Base-by-base conservation (phyloP, 2,888 invertebrate genomes). In the Apodemia duryi region DNA sequence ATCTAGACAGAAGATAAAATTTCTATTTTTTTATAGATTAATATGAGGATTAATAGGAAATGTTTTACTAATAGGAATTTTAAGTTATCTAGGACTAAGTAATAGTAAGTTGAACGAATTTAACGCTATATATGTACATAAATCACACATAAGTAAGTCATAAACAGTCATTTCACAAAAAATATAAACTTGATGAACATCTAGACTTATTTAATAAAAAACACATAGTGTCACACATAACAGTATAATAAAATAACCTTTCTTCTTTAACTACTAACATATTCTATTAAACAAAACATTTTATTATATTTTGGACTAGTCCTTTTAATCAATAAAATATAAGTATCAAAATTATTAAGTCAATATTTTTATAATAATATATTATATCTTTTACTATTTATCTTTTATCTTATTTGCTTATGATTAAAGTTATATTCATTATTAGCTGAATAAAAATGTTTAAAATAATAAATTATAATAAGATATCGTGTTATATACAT, bases 31-130 rank as follows among this genome's bases (percentile, higher is more conserved):
- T 21, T 21, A 0, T 21, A 21, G 21, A 21, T 21, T 21, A 21
- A 11, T 43, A 43, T 2, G 61, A 61, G 64, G 64, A 64, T 64
- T 64, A 64, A 61, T 64, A 64, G 64, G 64, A 64, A 64, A 64
- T 54, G 54, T 35, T 64, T 49, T 64, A 41, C 61, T 35, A 32
- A 28, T 13, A 64, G 60, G 46, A n/a, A 46, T 46, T 57, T 43
- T 38, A 64, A 60, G 64, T 49, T 61, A 49, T 61, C 64, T 64
- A 60, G 61, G 61, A 43, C 64, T 64, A 64, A 49, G 64, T 35
- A 38, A 21, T 64, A 10, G 28, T 28, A 9, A 64, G 49, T 63
- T 64, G 38, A 49, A 64, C 13, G 49, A 43, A 61, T 32, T 51
- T 35, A 64, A 64, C 60, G 49, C 32, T 64, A 41, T 64, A 61